Conservation (phyloP, 2,113 vertebrate species). For the Nothoprocta perdicaria region DNA sequence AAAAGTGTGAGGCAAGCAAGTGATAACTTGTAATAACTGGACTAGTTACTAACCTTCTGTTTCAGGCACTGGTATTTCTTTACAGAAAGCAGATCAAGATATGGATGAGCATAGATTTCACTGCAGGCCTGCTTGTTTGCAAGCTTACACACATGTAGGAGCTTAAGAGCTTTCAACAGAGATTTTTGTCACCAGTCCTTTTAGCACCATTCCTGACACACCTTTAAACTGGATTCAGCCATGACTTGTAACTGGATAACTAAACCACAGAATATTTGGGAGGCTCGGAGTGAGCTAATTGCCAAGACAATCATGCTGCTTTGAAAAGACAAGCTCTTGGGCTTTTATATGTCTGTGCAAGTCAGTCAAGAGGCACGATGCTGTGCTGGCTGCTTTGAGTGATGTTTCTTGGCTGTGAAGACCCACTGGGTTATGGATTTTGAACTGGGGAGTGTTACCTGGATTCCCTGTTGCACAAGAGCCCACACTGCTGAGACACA, state of each 20-base stretch:
- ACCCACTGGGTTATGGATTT: neutral
- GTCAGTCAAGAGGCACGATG: neutral
- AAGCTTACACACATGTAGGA: neutral
- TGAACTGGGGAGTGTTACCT: neutral
- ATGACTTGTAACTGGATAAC: neutral
- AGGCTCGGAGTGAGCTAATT: neutral
- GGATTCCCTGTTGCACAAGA: neutral
- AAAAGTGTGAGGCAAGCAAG: neutral
- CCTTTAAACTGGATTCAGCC: neutral
- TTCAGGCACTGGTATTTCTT: neutral
- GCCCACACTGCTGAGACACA: neutral
- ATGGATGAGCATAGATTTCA: neutral
- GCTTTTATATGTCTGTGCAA: neutral
- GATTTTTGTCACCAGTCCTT: neutral
- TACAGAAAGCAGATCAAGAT: accelerated
- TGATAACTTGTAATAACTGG: neutral
- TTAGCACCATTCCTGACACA: neutral
- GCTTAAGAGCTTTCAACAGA: neutral
- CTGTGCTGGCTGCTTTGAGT: neutral
- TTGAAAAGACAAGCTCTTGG: neutral
- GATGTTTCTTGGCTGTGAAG: neutral
- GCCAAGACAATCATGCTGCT: neutral
- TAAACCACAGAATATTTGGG: neutral
- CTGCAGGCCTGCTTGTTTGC: accelerated
- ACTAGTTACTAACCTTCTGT: neutral